Percentiles rank a stretch among this genome's conserved stretches.
These are phyloP conservation scores for Oncorhynchus mykiss DNA, from an alignment of 2,113 vertebrate genomes.

Conservation along the genomic window DNA sequence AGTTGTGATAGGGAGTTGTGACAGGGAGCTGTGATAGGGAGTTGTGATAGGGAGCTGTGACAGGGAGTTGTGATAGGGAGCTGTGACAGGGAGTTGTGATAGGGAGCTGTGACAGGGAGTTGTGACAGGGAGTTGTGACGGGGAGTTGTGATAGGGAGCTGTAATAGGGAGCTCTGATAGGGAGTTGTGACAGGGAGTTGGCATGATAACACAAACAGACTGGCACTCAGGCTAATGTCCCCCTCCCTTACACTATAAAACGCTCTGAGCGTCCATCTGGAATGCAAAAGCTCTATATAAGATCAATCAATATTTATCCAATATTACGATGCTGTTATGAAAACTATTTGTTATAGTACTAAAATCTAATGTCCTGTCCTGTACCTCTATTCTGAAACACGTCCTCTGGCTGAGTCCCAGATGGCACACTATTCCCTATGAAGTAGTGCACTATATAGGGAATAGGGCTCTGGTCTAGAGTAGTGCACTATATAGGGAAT, in stretches of 20 bases:
- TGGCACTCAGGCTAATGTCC: neutral
- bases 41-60: neutral
- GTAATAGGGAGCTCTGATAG: too few species aligned
- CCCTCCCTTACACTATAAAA: neutral
- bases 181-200: neutral
- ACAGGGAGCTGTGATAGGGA: neutral
- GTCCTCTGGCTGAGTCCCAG: fast-evolving
- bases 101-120: neutral
- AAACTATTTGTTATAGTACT: too few species aligned
- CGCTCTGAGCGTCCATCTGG: too few species aligned
- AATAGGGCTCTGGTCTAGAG: too few species aligned
- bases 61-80: neutral
- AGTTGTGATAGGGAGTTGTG: neutral
- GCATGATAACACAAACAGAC: neutral
- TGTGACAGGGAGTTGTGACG: neutral
- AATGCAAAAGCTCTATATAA: too few species aligned
- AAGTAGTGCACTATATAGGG: too few species aligned
- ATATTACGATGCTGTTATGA: too few species aligned
- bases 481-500: too few species aligned
- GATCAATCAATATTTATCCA: too few species aligned
- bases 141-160: neutral
- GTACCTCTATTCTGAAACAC: too few species aligned
- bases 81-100: neutral
- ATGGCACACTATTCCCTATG: too few species aligned
- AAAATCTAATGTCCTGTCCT: too few species aligned